phyloP scores from a whole-genome alignment of 2,113 vertebrate species.

The Odontophorus gujanensis region DNA sequence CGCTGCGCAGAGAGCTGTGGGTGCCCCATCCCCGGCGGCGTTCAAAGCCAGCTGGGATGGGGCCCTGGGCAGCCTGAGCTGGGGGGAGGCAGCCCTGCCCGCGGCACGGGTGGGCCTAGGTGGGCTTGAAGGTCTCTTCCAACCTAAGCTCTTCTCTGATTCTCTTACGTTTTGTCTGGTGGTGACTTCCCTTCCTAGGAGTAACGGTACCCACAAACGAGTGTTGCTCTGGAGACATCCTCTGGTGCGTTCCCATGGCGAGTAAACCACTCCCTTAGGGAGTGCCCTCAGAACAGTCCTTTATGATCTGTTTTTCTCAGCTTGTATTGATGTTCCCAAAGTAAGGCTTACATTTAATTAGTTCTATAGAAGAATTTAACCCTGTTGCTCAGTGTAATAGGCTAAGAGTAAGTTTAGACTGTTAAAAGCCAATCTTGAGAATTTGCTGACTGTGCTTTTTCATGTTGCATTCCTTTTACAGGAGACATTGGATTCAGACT shows the following conservation, averaged over 20 bases:
- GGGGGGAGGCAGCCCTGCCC: no score
- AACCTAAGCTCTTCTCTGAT: no score
- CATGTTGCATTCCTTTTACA: constrained; percentile 36
- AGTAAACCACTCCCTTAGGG: accelerated
- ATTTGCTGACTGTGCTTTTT: background rate
- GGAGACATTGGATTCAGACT: constrained; percentile 79
- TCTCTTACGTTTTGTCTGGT: accelerated
- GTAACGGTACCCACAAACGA: accelerated
- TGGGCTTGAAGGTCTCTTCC: no score
- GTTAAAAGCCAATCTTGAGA: accelerated
- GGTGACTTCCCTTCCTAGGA: background rate
- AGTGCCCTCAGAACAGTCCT: no score
- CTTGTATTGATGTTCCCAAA: accelerated
- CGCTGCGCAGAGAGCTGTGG: no score
- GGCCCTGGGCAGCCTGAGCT: no score
- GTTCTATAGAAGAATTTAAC: accelerated
- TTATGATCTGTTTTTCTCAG: no score
- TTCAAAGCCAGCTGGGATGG: no score
- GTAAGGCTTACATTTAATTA: accelerated
- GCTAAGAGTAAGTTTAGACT: no score
- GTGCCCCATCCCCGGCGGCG: no score
- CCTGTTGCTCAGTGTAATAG: accelerated
- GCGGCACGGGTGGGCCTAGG: no score
- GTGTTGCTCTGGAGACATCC: background rate
- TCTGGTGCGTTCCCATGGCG: accelerated